phyloP scores from a whole-genome alignment of 2,888 invertebrate genomes.

The Diadegma fenestrale region DNA sequence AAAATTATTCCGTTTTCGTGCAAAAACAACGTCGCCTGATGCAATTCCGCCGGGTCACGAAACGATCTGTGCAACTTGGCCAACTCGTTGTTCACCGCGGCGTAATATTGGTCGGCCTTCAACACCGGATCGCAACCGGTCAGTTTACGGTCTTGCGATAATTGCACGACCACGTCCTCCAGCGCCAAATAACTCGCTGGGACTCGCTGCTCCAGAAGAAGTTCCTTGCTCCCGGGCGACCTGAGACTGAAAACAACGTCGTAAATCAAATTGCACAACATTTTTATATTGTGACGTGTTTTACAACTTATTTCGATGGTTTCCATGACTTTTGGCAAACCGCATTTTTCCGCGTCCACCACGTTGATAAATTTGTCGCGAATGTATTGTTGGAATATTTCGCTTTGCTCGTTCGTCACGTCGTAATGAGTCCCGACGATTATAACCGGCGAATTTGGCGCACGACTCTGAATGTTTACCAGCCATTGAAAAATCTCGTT shows the following conservation, averaged over 20 bases:
- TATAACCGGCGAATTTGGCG: slow-evolving; percentile 98
- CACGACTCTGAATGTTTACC: slow-evolving; percentile 96
- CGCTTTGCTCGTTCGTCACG: slow-evolving; percentile 90
- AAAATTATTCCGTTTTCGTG: slow-evolving; percentile 99
- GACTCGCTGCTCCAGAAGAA: slow-evolving; percentile 96
- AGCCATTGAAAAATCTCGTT: slow-evolving; percentile 97
- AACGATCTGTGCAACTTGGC: slow-evolving; percentile 90
- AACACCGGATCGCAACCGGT: slow-evolving; percentile 93
- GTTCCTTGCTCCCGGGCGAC: slow-evolving; percentile 96
- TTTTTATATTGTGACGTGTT: slow-evolving; percentile 94
- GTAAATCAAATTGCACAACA: slow-evolving; percentile 96
- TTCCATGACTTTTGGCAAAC: slow-evolving; percentile 96
- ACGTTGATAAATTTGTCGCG: slow-evolving; percentile 95
- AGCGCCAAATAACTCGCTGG: slow-evolving; percentile 98
- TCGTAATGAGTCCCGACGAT: slow-evolving; percentile 99
- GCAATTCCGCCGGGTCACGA: slow-evolving; percentile 95
- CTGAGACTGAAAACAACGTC: slow-evolving; percentile 96
- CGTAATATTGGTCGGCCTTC: slow-evolving; percentile 91
- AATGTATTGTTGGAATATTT: slow-evolving; percentile 95
- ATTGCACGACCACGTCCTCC: slow-evolving; percentile 95
- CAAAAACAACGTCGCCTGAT: slow-evolving; percentile 98
- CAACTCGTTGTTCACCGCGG: slow-evolving; percentile 85
- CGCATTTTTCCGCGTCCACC: slow-evolving; percentile 98
- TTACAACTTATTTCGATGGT: slow-evolving; percentile 96
- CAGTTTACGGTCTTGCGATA: slow-evolving; percentile 91